Conservation (phyloP, 53 echinoderm and acorn worm species). For the Stichopus horrens region DNA sequence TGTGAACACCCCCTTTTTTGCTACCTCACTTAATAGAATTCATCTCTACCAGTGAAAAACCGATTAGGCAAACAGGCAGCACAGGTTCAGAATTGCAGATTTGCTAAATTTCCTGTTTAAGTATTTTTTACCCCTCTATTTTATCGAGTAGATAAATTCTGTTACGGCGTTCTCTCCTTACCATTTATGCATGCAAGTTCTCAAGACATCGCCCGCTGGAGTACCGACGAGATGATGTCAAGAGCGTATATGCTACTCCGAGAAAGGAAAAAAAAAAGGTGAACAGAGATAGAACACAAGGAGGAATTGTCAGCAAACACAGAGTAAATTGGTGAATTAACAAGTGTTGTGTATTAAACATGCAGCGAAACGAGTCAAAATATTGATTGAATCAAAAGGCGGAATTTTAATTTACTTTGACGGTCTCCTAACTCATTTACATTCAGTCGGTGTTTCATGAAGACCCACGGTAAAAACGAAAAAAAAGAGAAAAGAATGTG, state of each 20-base stretch:
- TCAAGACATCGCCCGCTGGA: slow-evolving; percentile 39
- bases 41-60: slow-evolving; percentile 38
- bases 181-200: slow-evolving; percentile 47
- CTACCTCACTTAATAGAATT: slow-evolving; percentile 43
- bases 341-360: slow-evolving; percentile 30
- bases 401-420: slow-evolving; percentile 39
- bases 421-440: slow-evolving; percentile 34
- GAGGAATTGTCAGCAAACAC: not conserved
- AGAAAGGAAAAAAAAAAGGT: not conserved
- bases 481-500: too few species aligned
- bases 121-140: slow-evolving; percentile 28
- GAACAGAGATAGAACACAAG: slow-evolving; percentile 11
- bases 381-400: slow-evolving; percentile 49
- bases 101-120: slow-evolving; percentile 48
- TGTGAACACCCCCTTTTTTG: slow-evolving; percentile 26
- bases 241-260: slow-evolving; percentile 5
- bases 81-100: slow-evolving; percentile 49
- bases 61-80: slow-evolving; percentile 47
- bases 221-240: slow-evolving; percentile 8
- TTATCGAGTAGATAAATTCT: slow-evolving; percentile 48
- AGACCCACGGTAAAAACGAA: not conserved
- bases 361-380: slow-evolving; percentile 18
- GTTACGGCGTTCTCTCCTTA: slow-evolving; percentile 39
- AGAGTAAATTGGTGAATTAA: slow-evolving; percentile 42
- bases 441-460: slow-evolving; percentile 13